Evolutionary conservation across 30 jellyfish, hydroid and myxozoan species (phyloP), one percentile per base, ranked within the genome.

Genomic region (Calvadosia cruxmelitensis): DNA sequence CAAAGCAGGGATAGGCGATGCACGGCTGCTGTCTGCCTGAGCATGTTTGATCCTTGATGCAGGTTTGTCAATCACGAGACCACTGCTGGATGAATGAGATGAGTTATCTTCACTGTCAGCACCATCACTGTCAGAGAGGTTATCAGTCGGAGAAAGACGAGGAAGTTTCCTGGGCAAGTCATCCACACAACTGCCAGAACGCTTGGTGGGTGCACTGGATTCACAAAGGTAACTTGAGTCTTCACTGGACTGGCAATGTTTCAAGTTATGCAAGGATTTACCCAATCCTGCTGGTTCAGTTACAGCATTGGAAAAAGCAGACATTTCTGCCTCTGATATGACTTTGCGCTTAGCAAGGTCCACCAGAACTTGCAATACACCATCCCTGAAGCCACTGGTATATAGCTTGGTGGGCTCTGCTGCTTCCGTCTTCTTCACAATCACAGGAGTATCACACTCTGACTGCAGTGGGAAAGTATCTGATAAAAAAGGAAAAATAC

Each of bases 381-480:
- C 74, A 65, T 65, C 74, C 64, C 32, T 26, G 64, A 65, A 65
- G 3, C 74, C 74, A 23, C 23, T 32, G 12, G 32, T 64, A 65
- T 65, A 65, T 5, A 65, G 64, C 23, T 65, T 64, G 12, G 26
- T 27, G 27, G 74, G 64, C 20, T 16, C 27, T 26, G 64, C 63
- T 2, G 3, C 64, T 64, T n/a, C n/a, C n/a, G n/a, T n/a, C n/a
- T n/a, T n/a, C n/a, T n/a, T n/a, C n/a, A n/a, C n/a, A n/a, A n/a
- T n/a, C n/a, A n/a, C n/a, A n/a, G n/a, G n/a, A n/a, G n/a, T n/a
- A n/a, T n/a, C n/a, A n/a, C n/a, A n/a, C n/a, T n/a, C n/a, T n/a
- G n/a, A n/a, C n/a, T n/a, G n/a, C n/a, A n/a, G n/a, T n/a, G n/a
- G n/a, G n/a, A n/a, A n/a, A n/a, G n/a, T n/a, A n/a, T n/a, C n/a